Evolutionary conservation across 2,113 vertebrate species (phyloP).

Genomic region (Planiliza haematocheilus): DNA sequence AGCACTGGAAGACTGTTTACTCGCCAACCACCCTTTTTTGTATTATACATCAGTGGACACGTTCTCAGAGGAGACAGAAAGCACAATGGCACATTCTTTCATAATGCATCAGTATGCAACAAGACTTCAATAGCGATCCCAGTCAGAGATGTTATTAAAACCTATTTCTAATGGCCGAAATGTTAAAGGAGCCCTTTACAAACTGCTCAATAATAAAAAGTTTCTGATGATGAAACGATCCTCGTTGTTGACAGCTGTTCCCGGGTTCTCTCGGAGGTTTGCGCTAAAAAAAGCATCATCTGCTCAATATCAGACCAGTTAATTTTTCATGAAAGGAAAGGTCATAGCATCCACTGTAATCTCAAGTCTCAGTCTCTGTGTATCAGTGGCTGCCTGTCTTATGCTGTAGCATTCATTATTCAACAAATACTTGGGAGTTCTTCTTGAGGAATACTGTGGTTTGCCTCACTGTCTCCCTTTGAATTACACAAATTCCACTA

Average conservation of each 20-base stretch:
- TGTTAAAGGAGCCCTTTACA: not conserved
- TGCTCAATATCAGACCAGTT: conserved; percentile 79
- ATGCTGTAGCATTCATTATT: conserved; percentile 81
- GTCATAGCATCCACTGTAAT: conserved; percentile 81
- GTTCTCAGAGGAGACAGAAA: conserved; percentile 58
- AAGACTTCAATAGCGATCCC: conserved; percentile 9
- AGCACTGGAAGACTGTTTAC: conserved; percentile 69
- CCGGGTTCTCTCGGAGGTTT: conserved; percentile 34
- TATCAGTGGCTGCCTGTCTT: conserved; percentile 76
- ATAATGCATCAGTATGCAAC: conserved; percentile 36
- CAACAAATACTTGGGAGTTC: conserved; percentile 72
- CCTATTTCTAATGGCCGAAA: not conserved
- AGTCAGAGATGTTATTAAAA: not conserved
- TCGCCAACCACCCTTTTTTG: conserved; percentile 67
- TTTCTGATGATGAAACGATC: conserved; percentile 24
- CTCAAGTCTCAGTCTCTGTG: conserved; percentile 73
- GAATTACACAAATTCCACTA: conserved; percentile 76
- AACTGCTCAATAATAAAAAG: conserved; percentile 13
- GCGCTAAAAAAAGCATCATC: conserved; percentile 78
- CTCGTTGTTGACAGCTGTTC: conserved; percentile 10
- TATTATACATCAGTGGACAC: conserved; percentile 72
- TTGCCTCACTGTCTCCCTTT: conserved; percentile 61
- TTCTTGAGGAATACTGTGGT: conserved; percentile 54
- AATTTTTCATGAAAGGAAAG: conserved; percentile 83
- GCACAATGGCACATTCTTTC: conserved; percentile 55